phyloP scores from a whole-genome alignment of 2,113 vertebrate species.

The Lucifuga dentata region DNA sequence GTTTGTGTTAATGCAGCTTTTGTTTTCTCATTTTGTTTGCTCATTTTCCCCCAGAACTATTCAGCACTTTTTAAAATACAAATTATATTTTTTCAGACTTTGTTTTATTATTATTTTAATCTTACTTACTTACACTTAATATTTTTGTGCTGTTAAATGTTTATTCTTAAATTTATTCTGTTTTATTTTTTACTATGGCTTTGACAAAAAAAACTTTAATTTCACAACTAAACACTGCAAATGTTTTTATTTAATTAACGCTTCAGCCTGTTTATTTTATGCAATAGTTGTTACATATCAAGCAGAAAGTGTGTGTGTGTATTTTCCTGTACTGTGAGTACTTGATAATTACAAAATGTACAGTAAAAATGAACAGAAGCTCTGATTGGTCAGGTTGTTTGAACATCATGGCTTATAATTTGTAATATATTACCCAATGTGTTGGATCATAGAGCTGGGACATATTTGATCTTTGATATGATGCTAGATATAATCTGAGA shows the following conservation, averaged over 20 bases:
- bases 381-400: no score
- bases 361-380: no score
- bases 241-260: slow-evolving; percentile 8
- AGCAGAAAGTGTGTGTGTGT: background rate
- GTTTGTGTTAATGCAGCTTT: background rate
- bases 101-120: slow-evolving; percentile 52
- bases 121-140: slow-evolving; percentile 34
- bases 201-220: slow-evolving; percentile 63
- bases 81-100: slow-evolving; percentile 48
- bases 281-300: slow-evolving; percentile 40
- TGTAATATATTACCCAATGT: no score
- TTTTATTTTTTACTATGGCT: slow-evolving; percentile 38
- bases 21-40: slow-evolving; percentile 18
- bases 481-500: background rate
- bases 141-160: slow-evolving; percentile 3
- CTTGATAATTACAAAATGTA: no score
- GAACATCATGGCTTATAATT: no score
- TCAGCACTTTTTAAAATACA: slow-evolving; percentile 67
- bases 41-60: slow-evolving; percentile 41
- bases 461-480: background rate
- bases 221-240: slow-evolving; percentile 59
- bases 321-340: no score
- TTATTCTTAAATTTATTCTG: slow-evolving; percentile 22
- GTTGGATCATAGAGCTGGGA: no score
- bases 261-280: slow-evolving; percentile 31